Conservation (phyloP, 2,888 invertebrate species). For the Chymomyza caudatula region DNA sequence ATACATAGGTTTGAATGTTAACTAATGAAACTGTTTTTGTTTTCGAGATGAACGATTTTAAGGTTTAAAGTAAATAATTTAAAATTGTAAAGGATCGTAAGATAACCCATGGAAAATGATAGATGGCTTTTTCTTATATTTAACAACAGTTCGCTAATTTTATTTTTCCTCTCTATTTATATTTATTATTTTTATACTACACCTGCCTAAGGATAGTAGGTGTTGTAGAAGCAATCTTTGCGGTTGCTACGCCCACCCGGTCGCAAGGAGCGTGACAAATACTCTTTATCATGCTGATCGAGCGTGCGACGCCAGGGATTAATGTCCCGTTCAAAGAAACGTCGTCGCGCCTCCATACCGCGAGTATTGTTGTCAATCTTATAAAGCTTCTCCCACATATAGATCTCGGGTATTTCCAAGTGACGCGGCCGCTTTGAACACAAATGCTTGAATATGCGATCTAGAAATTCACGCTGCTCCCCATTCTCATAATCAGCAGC, state of each 20-base stretch:
- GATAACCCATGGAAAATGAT: too few species aligned
- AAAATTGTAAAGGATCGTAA: too few species aligned
- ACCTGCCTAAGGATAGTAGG: constrained; percentile 82
- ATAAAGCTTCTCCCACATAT: constrained; percentile 90
- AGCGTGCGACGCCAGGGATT: constrained; percentile 83
- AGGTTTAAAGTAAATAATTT: too few species aligned
- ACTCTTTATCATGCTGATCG: constrained; percentile 83
- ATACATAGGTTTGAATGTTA: too few species aligned
- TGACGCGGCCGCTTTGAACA: constrained; percentile 84
- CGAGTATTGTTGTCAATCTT: constrained; percentile 85
- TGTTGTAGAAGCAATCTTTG: constrained; percentile 82
- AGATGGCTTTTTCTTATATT: neutral
- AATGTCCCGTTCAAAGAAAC: constrained; percentile 84
- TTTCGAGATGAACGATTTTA: too few species aligned
- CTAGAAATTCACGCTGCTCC: constrained; percentile 85
- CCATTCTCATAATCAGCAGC: constrained; percentile 85
- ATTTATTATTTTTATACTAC: neutral
- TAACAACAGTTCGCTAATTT: neutral
- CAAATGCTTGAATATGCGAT: constrained; percentile 84
- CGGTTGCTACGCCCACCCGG: constrained; percentile 81
- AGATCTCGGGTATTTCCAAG: constrained; percentile 83
- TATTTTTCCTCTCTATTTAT: neutral
- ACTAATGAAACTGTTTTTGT: too few species aligned
- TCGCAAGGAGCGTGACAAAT: constrained; percentile 84
- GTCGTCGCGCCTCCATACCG: constrained; percentile 83